Base-by-base conservation (phyloP, 2,797 vertebrate genomes). In the Streptopelia turtur region DNA sequence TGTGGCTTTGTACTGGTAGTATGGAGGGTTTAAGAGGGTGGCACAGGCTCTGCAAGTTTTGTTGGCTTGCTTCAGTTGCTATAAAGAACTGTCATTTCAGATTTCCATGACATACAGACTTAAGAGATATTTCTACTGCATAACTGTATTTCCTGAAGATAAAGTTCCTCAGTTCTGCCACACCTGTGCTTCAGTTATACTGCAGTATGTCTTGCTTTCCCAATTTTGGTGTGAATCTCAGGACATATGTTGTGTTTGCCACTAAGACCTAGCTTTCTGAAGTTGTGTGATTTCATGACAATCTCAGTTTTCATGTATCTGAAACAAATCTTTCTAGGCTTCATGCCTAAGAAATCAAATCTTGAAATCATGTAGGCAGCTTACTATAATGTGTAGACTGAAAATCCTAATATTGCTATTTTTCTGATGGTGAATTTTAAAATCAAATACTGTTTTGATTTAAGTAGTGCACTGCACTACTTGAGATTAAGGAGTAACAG, bases 331-430 rank as follows among this genome's bases (percentile, higher is more conserved):
- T 83, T 72, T 82, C 53, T 60, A 87, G 35, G 14, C 28, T 76
- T 84, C 68, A 6, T 39, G 35, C 25, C 52, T 87, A 45, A 84
- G 59, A 88, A 74, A 87, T 35, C 74, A 83, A 89, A 79, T 11
- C 64, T 56, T 82, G 39, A 80, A 49, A 85, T 63, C 21, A 10
- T 56, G 45, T 81, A 70, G 45, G 33, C 31, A 64, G 15, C 0
- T 1, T 52, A 80, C 6, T 22, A 23, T 66, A 65, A 50, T 1
- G 1, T 0, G 0, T 64, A 55, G n/a, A 66, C 24, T 1, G 5
- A 87, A 79, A 5, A 2, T 4, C 13, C 21, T 64, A 14, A 41
- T 89, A 66, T 39, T 63, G 20, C 6, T 74, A 1, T 49, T 11
- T n/a, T 72, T 83, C 60, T 74, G 30, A n/a, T 30, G 20, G 15